Evolutionary conservation across 64 coral and sea anemone species (phyloP).

Genomic region (Stichodactyla helianthus): DNA sequence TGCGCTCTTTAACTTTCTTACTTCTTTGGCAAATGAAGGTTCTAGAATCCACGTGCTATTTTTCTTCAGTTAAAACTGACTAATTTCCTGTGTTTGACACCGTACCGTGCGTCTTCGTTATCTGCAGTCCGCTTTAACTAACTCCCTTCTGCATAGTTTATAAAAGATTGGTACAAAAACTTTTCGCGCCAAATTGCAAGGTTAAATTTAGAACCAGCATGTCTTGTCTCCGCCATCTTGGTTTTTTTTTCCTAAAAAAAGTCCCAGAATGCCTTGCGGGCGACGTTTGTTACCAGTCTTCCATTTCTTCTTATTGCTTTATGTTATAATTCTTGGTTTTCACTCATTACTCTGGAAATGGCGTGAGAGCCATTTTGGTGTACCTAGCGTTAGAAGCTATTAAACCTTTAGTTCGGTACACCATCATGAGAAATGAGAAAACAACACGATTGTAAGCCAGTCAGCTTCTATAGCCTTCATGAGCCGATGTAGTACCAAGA

Average conservation of each 20-base stretch:
- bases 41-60: not conserved
- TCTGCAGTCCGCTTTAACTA: not conserved
- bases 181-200: no score
- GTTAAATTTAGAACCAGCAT: no score
- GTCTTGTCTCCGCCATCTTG: no score
- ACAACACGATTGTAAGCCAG: not conserved
- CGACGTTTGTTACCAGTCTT: not conserved
- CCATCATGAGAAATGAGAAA: not conserved
- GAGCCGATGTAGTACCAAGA: not conserved
- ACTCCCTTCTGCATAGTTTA: no score
- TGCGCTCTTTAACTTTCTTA: not conserved
- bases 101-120: not conserved
- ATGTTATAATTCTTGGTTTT: no score
- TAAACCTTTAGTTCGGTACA: no score
- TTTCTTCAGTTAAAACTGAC: not conserved
- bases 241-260: not conserved
- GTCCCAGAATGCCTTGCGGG: not conserved
- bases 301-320: not conserved
- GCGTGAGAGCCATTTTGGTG: no score
- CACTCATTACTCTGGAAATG: no score
- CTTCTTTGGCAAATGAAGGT: not conserved
- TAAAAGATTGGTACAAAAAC: no score
- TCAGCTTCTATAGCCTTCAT: conserved; percentile 19
- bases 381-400: no score
- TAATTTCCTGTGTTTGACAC: not conserved